Base-by-base conservation (phyloP, 2,888 invertebrate genomes). In the Eumacrocentrus americanus region DNA sequence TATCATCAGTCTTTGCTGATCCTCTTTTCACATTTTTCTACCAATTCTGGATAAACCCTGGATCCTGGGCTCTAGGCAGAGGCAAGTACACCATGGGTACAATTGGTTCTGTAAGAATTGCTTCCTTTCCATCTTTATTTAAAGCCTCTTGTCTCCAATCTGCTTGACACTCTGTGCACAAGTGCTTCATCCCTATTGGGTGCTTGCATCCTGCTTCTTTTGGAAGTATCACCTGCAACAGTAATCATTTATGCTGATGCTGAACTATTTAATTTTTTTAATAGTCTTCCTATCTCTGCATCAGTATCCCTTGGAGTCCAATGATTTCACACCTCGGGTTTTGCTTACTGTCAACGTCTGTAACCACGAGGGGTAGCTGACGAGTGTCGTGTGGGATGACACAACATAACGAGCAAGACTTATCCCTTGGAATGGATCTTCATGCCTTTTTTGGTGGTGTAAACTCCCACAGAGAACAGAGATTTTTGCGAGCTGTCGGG, bases 41-140 rank as follows among this genome's bases (percentile, higher is more conserved):
- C 98, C 76, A 94, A 84, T 87, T 97, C 80, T 1, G 78, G 78
- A 70, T 89, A 89, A 70, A 98, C 95, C 87, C 95, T 94, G 7
- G 99, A 84, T 78, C 98, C 98, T 59, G 99, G 99, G 76, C 98
- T 91, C 67, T 94, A n/a, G n/a, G n/a, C n/a, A n/a, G n/a, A n/a
- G n/a, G n/a, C n/a, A n/a, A 91, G 82, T 99, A 99, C 29, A 99
- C 91, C 97, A 99, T 98, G 1, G 98, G 94, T 5, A 99, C 94
- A 7, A 93, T 91, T 0, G 97, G 97, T 42, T 83, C 82, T 20
- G 78, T 76, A 35, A 78, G 58, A 0, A 47, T 25, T 56, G 68
- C 62, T 57, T 86, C 79, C 67, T 81, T 76, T 78, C 83, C 71
- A 76, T 75, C 72, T 52, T 69, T 70, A 69, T 67, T 67, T 66